Percentiles rank a stretch among this genome's conserved stretches.
Evolutionary conservation across 2,797 vertebrate species (phyloP).

Genomic region (Malacoraja senta): DNA sequence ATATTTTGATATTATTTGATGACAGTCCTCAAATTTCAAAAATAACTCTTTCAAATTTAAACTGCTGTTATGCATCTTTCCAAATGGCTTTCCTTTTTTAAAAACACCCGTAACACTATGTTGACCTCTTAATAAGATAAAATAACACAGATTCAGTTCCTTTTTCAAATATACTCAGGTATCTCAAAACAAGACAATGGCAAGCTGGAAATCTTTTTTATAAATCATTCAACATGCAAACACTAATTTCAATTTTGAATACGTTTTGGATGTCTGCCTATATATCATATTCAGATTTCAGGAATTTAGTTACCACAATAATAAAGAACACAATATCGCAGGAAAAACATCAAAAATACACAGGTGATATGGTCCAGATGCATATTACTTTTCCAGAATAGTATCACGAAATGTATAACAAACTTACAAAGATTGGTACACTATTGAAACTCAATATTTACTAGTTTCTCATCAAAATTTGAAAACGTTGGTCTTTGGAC

Average conservation of each 20-base stretch:
- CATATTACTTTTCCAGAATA: background rate
- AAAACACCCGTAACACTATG: background rate
- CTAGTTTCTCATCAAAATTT: background rate
- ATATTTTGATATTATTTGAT: background rate
- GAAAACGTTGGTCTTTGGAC: background rate
- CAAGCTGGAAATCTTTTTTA: background rate
- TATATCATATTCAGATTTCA: background rate
- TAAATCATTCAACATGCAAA: background rate
- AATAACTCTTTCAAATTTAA: background rate
- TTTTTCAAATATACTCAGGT: background rate
- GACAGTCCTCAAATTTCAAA: background rate
- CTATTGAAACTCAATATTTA: background rate
- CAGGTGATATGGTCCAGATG: background rate
- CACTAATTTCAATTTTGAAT: background rate
- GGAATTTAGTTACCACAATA: background rate
- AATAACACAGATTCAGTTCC: background rate
- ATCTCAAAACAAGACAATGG: background rate
- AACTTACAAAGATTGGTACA: background rate
- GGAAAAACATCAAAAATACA: background rate
- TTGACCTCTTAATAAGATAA: background rate
- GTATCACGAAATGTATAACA: background rate
- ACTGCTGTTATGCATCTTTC: background rate
- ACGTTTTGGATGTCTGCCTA: background rate
- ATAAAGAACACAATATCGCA: background rate
- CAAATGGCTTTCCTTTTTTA: background rate